Base-by-base conservation (phyloP, 2,797 vertebrate genomes). In the Ambastaia sidthimunki region DNA sequence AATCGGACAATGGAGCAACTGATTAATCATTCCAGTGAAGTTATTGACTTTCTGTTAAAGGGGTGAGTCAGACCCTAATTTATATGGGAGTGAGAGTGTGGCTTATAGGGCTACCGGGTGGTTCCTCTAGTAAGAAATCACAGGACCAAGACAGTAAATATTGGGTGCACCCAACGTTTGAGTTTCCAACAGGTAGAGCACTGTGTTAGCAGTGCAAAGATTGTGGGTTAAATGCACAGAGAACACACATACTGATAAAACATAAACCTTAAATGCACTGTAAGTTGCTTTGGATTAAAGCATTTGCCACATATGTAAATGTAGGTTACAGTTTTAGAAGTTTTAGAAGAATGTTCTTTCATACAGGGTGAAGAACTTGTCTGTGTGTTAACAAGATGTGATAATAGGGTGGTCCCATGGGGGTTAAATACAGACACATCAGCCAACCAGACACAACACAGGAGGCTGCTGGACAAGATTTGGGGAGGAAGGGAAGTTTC, bases 21-120 rank as follows among this genome's bases (percentile, higher is more conserved):
- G 90, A 94, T 94, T 94, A 93, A 93, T 93, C 93, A 93, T 93
- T 93, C 90, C 91, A 91, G 88, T 90, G 92, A 92, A 91, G 88
- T 91, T 91, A 93, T 92, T 92, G 93, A 94, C 90, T 93, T 92
- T 93, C 90, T 93, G 93, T 93, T 93, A 91, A 92, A 90, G 86
- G 86, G 88, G 88, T 91, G 91, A 92, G 88, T 92, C 92, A 91
- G 87, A 93, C 82, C 86, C 81, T 90, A 89, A 92, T 92, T 91
- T 88, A 90, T 93, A 89, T 86, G 84, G 80, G 71, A 81, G 54
- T 80, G 68, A 68, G 65, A 73, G 68, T 69, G 5, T 75, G 71
- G 71, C 68, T 80, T 85, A 84, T 78, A 86, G 76, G 23, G 85
- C 84, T 86, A 82, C 89, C 78, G 84, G 23, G 60, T 18, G 6